Conservation (phyloP, 2,888 invertebrate genomes). For the Entomobrya proxima region DNA sequence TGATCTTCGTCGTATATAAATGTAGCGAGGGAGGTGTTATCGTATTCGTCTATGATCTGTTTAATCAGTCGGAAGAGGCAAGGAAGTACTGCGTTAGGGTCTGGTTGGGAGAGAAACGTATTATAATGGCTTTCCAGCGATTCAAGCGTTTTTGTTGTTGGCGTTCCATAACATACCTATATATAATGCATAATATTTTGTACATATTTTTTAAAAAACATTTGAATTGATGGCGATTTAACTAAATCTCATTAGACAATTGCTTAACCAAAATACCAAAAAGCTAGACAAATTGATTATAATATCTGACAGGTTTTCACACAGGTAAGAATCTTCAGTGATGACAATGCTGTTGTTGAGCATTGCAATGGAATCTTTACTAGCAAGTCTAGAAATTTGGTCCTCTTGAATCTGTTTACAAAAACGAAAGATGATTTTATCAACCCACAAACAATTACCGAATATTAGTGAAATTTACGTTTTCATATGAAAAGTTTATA, state of each 20-base stretch:
- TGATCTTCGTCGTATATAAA: neutral
- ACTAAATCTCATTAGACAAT: neutral
- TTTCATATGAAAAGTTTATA: neutral
- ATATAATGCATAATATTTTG: neutral
- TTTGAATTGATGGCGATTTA: neutral
- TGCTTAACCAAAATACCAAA: neutral
- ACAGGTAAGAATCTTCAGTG: neutral
- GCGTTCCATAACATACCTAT: conserved; percentile 2
- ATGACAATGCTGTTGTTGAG: neutral
- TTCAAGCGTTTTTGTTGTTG: neutral
- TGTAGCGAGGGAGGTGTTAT: neutral
- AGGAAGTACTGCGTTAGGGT: neutral
- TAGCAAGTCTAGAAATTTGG: neutral
- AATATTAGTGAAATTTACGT: too few species aligned
- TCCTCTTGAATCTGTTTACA: neutral
- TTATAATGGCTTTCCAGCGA: neutral
- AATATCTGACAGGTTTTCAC: neutral
- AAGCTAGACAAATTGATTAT: neutral
- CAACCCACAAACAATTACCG: too few species aligned
- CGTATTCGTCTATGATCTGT: neutral
- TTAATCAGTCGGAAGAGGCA: conserved; percentile 6
- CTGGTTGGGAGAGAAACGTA: conserved; percentile 15
- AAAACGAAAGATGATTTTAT: neutral
- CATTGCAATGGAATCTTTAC: neutral
- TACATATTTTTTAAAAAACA: neutral